Conservation (phyloP, 2,113 vertebrate genomes). For the Dasyornis broadbenti region DNA sequence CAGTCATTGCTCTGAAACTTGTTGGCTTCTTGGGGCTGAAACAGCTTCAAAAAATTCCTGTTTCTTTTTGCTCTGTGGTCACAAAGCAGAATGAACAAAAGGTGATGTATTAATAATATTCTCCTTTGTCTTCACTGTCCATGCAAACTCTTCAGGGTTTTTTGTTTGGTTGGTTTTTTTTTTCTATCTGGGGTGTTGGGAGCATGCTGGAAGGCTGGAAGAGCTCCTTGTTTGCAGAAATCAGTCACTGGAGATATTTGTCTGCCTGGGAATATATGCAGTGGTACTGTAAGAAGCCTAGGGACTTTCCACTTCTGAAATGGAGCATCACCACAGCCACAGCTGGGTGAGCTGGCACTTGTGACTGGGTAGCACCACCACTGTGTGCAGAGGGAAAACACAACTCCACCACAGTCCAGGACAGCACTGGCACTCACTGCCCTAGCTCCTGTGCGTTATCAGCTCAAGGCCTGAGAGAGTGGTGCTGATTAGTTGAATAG, state of each 20-base stretch:
- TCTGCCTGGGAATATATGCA: background rate
- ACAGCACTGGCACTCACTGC: background rate
- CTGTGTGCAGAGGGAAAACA: background rate
- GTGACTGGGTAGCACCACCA: background rate
- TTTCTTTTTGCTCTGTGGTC: background rate
- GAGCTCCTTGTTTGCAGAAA: background rate
- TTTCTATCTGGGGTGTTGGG: background rate
- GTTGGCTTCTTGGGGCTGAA: background rate
- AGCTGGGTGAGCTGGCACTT: background rate
- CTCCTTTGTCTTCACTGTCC: background rate
- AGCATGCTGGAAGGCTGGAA: background rate
- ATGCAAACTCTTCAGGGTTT: background rate
- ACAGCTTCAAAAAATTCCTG: background rate
- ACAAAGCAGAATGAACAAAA: background rate
- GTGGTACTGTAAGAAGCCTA: background rate
- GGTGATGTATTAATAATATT: background rate
- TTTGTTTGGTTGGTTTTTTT: background rate
- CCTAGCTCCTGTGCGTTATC: background rate
- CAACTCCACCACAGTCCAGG: background rate
- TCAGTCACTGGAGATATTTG: background rate
- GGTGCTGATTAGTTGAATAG: background rate
- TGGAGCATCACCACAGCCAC: background rate
- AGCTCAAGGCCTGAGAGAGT: background rate
- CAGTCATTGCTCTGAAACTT: background rate
- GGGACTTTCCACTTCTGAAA: background rate